Evolutionary conservation across 2,888 invertebrate genomes (phyloP).

Genomic region (Melangyna quadrimaculata): DNA sequence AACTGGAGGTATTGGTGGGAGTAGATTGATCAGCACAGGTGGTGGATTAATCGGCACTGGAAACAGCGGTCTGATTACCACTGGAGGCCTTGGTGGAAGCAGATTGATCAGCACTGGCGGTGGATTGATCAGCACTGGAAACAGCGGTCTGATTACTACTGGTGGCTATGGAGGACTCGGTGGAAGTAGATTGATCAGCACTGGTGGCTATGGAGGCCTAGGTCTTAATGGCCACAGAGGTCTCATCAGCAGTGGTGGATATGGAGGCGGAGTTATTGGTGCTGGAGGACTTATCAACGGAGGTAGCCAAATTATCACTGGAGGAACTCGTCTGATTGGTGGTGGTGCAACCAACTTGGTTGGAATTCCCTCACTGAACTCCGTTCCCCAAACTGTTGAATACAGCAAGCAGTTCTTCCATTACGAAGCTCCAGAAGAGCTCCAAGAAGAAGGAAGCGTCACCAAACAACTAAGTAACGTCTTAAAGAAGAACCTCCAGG

Average conservation of each 20-base stretch:
- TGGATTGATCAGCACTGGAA: not conserved
- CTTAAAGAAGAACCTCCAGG: constrained; percentile 73
- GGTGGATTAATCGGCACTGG: not conserved
- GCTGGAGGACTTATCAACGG: not conserved
- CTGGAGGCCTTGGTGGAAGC: no score
- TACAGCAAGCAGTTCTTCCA: constrained; percentile 75
- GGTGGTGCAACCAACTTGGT: not conserved
- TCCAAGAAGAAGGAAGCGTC: constrained; percentile 74
- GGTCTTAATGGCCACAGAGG: no score
- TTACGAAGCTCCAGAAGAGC: constrained; percentile 75
- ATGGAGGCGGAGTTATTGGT: no score
- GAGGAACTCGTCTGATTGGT: not conserved
- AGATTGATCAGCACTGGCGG: no score
- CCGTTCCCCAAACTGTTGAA: constrained; percentile 73
- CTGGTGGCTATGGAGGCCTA: no score
- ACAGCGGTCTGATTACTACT: not conserved
- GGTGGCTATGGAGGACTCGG: not conserved
- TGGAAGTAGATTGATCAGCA: no score
- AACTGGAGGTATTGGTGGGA: not conserved
- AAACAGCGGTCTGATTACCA: no score
- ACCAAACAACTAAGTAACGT: constrained; percentile 73
- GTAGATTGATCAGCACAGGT: not conserved
- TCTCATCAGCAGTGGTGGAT: no score
- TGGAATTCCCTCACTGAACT: constrained; percentile 16
- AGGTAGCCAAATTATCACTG: not conserved